Evolutionary conservation across 2,113 vertebrate species (phyloP), one percentile per base, ranked within the genome.

Genomic region (Microtus ochrogaster): DNA sequence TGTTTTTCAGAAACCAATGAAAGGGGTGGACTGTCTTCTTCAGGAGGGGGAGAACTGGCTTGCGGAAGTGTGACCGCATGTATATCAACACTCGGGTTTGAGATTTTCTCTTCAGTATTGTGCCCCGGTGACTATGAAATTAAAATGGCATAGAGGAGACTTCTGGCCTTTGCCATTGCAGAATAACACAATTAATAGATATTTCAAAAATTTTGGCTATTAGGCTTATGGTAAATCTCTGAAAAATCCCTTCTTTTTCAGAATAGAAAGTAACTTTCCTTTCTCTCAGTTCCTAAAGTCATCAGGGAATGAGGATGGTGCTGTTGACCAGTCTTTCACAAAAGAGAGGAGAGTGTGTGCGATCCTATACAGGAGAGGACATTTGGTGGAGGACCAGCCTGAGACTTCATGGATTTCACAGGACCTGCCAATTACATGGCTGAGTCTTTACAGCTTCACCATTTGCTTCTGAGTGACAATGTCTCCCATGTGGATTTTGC

Each of bases 51-150:
- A 83, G 17, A 33, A 16, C 26, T 61, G 52, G 49, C 61, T 13
- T 79, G 39, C 5, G n/a, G 26, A 63, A 44, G 10, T 90, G 5
- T 19, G 70, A 70, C 24, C 52, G 22, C 68, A 90, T 14, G 61
- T 70, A 19, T 16, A 52, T 49, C 30, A 39, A 61, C 90, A 39
- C 77, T n/a, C 1, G 28, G 74, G 41, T 77, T 91, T 30, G 26
- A 49, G 8, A 73, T 33, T 73, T 87, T 88, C 44, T 73, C 8
- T 73, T 92, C 22, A 82, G 26, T 63, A n/a, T 17, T 82, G 13
- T 30, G 52, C 26, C 68, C 65, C 61, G 3, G 7, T 91, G 78
- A 89, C 85, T 87, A 61, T 58, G n/a, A 84, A 96, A 86, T 95
- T 96, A 83, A 89, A 96, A 85, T 13, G 82, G 26, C 61, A 16